Percentiles rank a stretch among this genome's conserved stretches.
Evolutionary conservation across 2,113 vertebrate genomes (phyloP).

Genomic region (Xiphias gladius): DNA sequence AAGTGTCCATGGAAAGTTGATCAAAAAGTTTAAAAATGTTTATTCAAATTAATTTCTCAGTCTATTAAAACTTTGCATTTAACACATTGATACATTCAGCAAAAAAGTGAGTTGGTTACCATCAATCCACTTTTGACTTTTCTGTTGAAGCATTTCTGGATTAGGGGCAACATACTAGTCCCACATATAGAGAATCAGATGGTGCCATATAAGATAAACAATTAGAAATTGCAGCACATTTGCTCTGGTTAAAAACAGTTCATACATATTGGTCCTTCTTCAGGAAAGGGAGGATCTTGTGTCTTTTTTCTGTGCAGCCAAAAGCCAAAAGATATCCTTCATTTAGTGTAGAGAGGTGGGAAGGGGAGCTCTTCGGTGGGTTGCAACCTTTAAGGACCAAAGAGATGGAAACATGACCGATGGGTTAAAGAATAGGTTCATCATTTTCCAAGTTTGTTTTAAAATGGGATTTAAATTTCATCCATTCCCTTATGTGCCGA

Average conservation of each 20-base stretch:
- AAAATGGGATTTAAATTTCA: too few species aligned
- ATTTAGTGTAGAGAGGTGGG: constrained; percentile 87
- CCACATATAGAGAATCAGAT: not conserved
- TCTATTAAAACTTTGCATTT: not conserved
- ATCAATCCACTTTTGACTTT: not conserved
- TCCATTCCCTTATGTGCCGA: too few species aligned
- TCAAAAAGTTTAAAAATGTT: constrained; percentile 13
- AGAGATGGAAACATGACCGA: constrained; percentile 13
- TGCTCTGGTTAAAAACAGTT: constrained; percentile 2
- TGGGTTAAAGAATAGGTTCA: not conserved
- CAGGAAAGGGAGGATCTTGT: not conserved
- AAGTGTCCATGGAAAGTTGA: not conserved
- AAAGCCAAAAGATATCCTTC: not conserved
- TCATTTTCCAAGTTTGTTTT: not conserved
- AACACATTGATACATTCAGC: not conserved
- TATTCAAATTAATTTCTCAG: not conserved
- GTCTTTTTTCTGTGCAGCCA: not conserved
- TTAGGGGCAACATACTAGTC: not conserved
- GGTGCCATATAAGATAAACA: not conserved
- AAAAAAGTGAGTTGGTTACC: not conserved
- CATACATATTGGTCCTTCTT: constrained; percentile 19
- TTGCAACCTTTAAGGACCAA: constrained; percentile 88
- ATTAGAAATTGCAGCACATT: not conserved
- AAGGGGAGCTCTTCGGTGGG: constrained; percentile 92
- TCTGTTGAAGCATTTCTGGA: not conserved